Evolutionary conservation across 2,113 vertebrate genomes (phyloP), one percentile per base, ranked within the genome.

Genomic region (Actinemys pallida): DNA sequence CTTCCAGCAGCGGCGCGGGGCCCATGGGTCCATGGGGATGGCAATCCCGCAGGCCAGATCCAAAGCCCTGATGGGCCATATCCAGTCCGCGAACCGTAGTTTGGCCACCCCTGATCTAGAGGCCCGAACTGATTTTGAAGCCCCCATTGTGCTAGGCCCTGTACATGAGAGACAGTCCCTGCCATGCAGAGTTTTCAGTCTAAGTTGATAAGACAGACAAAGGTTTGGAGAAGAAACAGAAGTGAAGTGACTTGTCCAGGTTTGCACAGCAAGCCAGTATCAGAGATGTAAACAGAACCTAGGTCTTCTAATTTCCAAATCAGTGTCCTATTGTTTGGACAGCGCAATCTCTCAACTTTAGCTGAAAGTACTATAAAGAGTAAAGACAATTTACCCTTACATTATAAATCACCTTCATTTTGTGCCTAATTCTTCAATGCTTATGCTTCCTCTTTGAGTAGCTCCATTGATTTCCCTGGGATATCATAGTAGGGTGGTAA

Each of bases 371-470:
- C 49, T 91, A 87, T 72, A 92, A 89, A 93, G 83, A 83, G 88
- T 72, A 93, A 90, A 93, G 85, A 83, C 20, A 81, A 52, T 83
- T 62, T 86, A 91, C 5, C 9, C 65, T 81, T 84, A 78, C 22
- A 47, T 92, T 96, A 89, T 88, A 88, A 92, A 62, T 83, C 4
- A 65, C 90, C 94, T 95, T 90, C 45, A 95, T 86, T 82, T 85
- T 39, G 9, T 87, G n/a, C 42, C 53, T 91, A 90, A 83, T n/a
- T 96, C 92, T 83, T 31, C 27, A 69, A 82, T 13, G 9, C 31
- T 89, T 93, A 89, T 86, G 57, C 42, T 92, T 89, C 69, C 19
- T 88, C 45, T 19, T 47, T 22, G 42, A 92, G 83, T 53, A 75
- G 5, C 86, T 31, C 35, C 47, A 83, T 29, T 88, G 81, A 81